Base-by-base conservation (phyloP, 2,888 invertebrate genomes). In the Doris montereyensis region DNA sequence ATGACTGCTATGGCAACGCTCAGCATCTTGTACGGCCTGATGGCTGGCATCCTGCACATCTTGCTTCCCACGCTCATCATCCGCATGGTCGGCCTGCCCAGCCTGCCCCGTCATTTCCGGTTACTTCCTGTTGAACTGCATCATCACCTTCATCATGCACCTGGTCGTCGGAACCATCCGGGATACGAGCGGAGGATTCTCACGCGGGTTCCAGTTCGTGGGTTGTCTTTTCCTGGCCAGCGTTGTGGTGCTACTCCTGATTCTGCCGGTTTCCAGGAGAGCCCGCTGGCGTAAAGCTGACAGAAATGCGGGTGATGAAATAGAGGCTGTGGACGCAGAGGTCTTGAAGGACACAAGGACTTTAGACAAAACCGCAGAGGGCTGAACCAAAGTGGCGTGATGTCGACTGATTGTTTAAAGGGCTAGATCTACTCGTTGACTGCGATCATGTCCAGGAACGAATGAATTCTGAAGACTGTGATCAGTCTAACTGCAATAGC, bases 161-260 rank as follows among this genome's bases (percentile, higher is more conserved):
- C 52, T 78, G 0, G 1, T 73, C 8, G 73, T 78, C 1, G 78
- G 78, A 1, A 26, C 52, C 10, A n/a, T 78, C 52, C n/a, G 57
- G 13, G 78, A 78, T 26, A 26, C 57, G 28, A 74, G 73, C 1
- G 74, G 74, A 1, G 65, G 52, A 30, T 78, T 78, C 35, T 17
- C 1, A n/a, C 30, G 65, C 8, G 73, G 67, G 1, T 78, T 32
- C n/a, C 73, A 67, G 32, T 78, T 60, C 28, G 13, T 74, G 8
- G 78, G 78, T 3, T 52, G 32, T n/a, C 52, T 78, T 26, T 0
- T 67, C n/a, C 30, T 78, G 57, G 67, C 58, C 17, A 57, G 52
- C 28, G 52, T 30, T 21, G 10, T 57, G 0, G 13, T 76, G 24
- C 32, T 76, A 2, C 21, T 67, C 0, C 4, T 76, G 57, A 68